Percentiles rank a stretch among this genome's conserved stretches.
phyloP scores from a whole-genome alignment of 2,888 invertebrate species.

The Neocrepidodera transversa region DNA sequence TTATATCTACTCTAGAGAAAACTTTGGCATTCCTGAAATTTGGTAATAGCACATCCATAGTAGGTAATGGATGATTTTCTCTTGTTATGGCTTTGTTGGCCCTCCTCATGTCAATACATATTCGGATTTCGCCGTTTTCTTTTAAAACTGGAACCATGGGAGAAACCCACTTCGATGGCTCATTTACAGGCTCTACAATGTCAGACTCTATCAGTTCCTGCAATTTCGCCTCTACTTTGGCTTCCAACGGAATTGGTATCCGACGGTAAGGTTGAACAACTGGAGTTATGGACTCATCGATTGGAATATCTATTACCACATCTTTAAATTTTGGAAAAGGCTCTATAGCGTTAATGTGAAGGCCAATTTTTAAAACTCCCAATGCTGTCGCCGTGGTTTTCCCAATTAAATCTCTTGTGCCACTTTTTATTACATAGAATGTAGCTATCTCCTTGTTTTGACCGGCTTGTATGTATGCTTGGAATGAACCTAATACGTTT shows the following conservation, averaged over 20 bases:
- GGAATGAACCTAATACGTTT: constrained; percentile 38
- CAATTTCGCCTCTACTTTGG: no score
- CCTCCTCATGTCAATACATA: neutral
- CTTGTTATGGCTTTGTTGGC: neutral
- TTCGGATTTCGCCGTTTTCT: neutral
- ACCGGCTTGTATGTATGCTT: constrained; percentile 27
- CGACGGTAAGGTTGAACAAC: no score
- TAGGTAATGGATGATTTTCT: neutral
- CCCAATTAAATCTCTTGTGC: constrained; percentile 28
- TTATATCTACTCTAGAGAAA: neutral
- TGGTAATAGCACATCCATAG: neutral
- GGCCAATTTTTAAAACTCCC: constrained; percentile 25
- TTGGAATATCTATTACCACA: neutral
- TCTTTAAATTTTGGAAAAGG: constrained; percentile 33
- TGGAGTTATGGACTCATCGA: no score
- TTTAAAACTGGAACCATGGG: neutral
- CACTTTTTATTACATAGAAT: constrained; percentile 36
- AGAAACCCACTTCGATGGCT: neutral
- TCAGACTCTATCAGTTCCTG: neutral
- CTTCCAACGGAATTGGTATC: no score
- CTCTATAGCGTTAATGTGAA: constrained; percentile 10
- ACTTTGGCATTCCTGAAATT: neutral
- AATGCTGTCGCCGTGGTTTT: constrained; percentile 33
- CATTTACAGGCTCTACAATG: neutral
- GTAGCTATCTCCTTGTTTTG: constrained; percentile 24